These are phyloP conservation scores for Orcinus orca DNA, from an alignment of 2,113 vertebrate genomes.

Conservation along the genomic window DNA sequence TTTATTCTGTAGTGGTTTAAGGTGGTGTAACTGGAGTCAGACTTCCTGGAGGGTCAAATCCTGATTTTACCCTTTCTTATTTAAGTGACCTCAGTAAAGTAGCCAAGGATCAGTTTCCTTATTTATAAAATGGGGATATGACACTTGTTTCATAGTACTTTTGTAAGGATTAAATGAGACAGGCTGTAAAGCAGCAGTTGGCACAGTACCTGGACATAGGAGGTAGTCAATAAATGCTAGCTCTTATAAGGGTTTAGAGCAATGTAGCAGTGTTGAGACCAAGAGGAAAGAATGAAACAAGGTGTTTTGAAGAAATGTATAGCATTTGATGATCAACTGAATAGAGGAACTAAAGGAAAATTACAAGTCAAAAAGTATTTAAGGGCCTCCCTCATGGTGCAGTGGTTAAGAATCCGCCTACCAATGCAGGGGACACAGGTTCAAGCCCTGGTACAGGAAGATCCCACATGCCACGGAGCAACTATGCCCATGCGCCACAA, in stretches of 20 bases:
- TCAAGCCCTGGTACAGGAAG: no score
- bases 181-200: background rate
- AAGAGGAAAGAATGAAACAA: constrained; percentile 17
- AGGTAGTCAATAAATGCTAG: background rate
- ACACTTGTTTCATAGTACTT: background rate
- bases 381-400: background rate
- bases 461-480: no score
- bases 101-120: background rate
- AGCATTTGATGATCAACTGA: background rate
- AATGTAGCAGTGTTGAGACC: background rate
- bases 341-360: background rate
- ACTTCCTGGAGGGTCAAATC: background rate
- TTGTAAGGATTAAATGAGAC: background rate
- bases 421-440: no score
- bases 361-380: background rate
- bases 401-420: no score
- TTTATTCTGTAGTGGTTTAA: background rate
- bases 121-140: background rate
- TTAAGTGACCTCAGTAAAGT: background rate
- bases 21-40: background rate
- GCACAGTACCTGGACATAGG: background rate
- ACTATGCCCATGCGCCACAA: no score
- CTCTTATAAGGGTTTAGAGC: background rate
- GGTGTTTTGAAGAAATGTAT: background rate
- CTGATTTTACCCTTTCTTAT: constrained; percentile 5